These are phyloP conservation scores for Boloria selene DNA, from an alignment of 2,888 invertebrate genomes.

Conservation along the genomic window DNA sequence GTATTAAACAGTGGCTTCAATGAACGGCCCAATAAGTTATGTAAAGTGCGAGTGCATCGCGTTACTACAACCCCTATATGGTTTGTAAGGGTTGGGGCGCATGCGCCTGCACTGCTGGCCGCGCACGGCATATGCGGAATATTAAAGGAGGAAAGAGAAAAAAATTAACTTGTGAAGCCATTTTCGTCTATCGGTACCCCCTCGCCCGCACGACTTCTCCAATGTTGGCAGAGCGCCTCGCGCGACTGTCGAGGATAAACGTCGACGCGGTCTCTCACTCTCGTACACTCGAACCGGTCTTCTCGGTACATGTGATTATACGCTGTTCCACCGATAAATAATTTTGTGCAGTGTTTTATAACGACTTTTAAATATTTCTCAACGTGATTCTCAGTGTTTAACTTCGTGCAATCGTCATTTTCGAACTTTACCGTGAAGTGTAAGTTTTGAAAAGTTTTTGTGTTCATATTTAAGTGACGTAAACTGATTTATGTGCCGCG, in stretches of 20 bases:
- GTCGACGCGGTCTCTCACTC: conserved; percentile 42
- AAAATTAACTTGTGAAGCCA: conserved; percentile 83
- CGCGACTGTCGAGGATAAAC: conserved; percentile 64
- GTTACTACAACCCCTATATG: conserved; percentile 72
- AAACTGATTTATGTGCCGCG: conserved; percentile 57
- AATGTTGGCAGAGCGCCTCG: conserved; percentile 71
- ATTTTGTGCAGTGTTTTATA: conserved; percentile 64
- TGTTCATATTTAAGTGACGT: conserved; percentile 54
- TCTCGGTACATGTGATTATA: conserved; percentile 59
- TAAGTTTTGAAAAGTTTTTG: conserved; percentile 59
- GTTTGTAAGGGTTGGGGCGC: conserved; percentile 66
- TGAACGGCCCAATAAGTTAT: conserved; percentile 80
- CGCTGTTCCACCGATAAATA: conserved; percentile 61
- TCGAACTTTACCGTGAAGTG: conserved; percentile 62
- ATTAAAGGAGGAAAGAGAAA: conserved; percentile 83
- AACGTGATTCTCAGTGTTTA: conserved; percentile 35
- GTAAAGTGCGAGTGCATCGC: conserved; percentile 81
- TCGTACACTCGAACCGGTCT: conserved; percentile 55
- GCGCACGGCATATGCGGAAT: conserved; percentile 81
- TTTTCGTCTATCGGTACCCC: conserved; percentile 80
- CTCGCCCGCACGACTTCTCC: conserved; percentile 71
- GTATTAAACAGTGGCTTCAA: conserved; percentile 79
- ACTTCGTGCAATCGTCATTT: conserved; percentile 35
- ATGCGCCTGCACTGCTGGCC: conserved; percentile 76
- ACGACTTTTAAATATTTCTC: conserved; percentile 45